Evolutionary conservation across 2,113 vertebrate species (phyloP).

Genomic region (Scomber scombrus): DNA sequence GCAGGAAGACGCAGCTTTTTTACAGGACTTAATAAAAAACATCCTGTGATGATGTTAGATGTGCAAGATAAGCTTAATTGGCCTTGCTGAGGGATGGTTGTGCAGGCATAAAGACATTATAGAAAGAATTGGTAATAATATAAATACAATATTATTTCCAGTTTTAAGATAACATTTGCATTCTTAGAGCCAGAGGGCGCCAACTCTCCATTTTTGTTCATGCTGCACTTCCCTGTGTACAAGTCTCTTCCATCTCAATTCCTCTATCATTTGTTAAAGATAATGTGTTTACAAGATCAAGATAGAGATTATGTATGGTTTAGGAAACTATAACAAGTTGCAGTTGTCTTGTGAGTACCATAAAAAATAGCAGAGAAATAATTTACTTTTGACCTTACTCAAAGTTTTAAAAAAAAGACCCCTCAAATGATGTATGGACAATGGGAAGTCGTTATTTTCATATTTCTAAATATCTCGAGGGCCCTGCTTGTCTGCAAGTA

Average conservation of each 20-base stretch:
- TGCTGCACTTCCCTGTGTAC: not conserved
- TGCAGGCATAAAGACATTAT: not conserved
- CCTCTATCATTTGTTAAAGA: conserved; percentile 8
- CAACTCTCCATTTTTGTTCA: conserved; percentile 2
- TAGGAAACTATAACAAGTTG: not conserved
- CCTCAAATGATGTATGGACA: conserved; percentile 25
- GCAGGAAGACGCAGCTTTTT: not conserved
- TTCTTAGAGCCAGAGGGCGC: conserved; percentile 64
- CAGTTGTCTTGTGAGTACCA: not conserved
- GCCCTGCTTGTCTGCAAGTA: conserved; percentile 17
- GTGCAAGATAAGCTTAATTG: not conserved
- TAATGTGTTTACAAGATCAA: not conserved
- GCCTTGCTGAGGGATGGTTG: not conserved
- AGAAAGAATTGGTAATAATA: not conserved
- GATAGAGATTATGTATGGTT: not conserved
- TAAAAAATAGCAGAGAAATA: not conserved
- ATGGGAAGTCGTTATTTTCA: conserved; percentile 36
- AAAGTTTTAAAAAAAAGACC: not conserved
- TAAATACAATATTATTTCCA: not conserved
- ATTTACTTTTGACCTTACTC: not conserved
- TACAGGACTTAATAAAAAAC: not conserved
- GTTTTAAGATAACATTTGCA: not conserved
- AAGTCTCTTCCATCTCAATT: conserved; percentile 1
- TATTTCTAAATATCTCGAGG: conserved; percentile 28
- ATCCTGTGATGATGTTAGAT: not conserved